A percentile compares a stretch with the other conserved stretches of the same genome.
These are phyloP conservation scores for Prenolepis imparis DNA, from an alignment of 2,888 invertebrate genomes.

Conservation along the genomic window DNA sequence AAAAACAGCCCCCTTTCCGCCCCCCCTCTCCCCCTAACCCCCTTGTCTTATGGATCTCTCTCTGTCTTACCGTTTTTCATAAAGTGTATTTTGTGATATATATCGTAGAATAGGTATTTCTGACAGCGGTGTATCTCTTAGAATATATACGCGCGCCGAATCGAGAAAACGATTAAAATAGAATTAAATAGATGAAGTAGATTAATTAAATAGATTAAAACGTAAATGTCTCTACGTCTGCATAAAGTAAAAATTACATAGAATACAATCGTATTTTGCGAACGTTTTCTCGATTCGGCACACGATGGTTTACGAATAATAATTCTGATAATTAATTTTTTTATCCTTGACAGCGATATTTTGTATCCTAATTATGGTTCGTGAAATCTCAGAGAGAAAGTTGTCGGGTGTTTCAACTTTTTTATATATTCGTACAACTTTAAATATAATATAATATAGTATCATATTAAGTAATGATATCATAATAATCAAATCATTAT, in stretches of 20 bases:
- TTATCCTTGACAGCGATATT: slow-evolving; percentile 33
- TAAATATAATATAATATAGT: slow-evolving; percentile 8
- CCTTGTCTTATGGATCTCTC: slow-evolving; percentile 24
- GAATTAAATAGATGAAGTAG: background rate
- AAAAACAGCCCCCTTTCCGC: slow-evolving; percentile 4
- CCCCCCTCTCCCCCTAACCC: no score
- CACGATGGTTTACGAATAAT: slow-evolving; percentile 11
- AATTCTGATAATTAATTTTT: slow-evolving; percentile 21
- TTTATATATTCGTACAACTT: slow-evolving; percentile 9
- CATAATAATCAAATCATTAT: slow-evolving; percentile 21
- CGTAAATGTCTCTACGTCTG: no score
- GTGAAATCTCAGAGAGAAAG: slow-evolving; percentile 7
- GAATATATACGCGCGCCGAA: slow-evolving; percentile 22
- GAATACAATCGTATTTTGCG: background rate
- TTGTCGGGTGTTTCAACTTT: slow-evolving; percentile 17
- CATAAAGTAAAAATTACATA: no score
- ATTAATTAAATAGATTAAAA: no score
- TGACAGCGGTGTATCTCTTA: slow-evolving; percentile 32
- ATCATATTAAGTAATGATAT: slow-evolving; percentile 10
- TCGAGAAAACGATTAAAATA: slow-evolving; percentile 47
- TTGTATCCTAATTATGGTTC: background rate
- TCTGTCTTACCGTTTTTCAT: slow-evolving; percentile 37
- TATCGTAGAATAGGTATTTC: slow-evolving; percentile 59
- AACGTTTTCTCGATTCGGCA: slow-evolving; percentile 34
- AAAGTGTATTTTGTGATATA: slow-evolving; percentile 49